Percentiles rank a stretch among this genome's conserved stretches.
These are phyloP conservation scores for Neodiprion lecontei DNA, from an alignment of 1,140 invertebrate species.

Conservation along the genomic window DNA sequence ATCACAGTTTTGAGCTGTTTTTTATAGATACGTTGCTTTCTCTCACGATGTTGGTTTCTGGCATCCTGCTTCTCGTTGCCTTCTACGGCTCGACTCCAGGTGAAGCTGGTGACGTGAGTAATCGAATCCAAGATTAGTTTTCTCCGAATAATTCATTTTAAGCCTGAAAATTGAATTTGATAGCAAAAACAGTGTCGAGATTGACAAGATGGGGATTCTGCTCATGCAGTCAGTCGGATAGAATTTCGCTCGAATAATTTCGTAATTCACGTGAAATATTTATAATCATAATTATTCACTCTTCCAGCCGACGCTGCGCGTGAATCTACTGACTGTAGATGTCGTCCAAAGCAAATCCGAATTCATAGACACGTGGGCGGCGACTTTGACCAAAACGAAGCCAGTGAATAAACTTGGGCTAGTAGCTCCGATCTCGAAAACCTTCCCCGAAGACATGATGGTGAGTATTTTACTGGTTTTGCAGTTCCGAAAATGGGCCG, in stretches of 20 bases:
- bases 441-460: conserved; percentile 7
- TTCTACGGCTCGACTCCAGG: too few species aligned
- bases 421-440: neutral
- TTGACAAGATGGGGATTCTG: too few species aligned
- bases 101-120: too few species aligned
- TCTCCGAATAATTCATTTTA: too few species aligned
- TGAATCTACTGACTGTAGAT: neutral
- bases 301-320: neutral
- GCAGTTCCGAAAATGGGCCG: neutral
- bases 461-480: neutral
- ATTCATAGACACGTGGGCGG: neutral
- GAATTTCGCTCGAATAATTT: neutral
- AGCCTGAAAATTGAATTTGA: too few species aligned
- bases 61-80: too few species aligned
- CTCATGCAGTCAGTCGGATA: too few species aligned
- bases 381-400: neutral
- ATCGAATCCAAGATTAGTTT: too few species aligned
- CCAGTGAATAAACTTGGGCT: neutral
- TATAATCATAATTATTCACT: neutral
- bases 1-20: too few species aligned
- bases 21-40: too few species aligned
- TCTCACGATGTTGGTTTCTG: too few species aligned
- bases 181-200: too few species aligned
- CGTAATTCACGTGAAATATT: neutral
- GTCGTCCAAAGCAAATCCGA: neutral